Evolutionary conservation across 1,140 invertebrate species (phyloP).

Genomic region (Xylocopa sonorina): DNA sequence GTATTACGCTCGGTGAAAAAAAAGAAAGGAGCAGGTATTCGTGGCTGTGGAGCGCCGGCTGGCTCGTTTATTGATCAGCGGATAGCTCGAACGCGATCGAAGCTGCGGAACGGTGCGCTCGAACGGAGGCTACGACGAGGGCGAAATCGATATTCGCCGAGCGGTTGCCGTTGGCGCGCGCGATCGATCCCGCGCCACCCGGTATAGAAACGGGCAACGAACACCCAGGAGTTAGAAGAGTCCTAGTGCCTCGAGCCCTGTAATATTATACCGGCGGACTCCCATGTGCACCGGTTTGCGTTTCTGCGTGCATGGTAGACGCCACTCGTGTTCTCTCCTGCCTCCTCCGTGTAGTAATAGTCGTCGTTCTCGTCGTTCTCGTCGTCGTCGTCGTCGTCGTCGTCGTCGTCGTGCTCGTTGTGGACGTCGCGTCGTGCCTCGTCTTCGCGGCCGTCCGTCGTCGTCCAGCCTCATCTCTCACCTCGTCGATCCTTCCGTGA

Average conservation of each 20-base stretch:
- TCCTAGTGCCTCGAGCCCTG: slow-evolving; percentile 71
- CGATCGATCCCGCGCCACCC: slow-evolving; percentile 62
- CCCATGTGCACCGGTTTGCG: slow-evolving; percentile 51
- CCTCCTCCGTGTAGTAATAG: neutral
- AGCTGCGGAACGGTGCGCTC: neutral
- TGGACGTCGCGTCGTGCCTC: neutral
- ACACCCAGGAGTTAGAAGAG: slow-evolving; percentile 71
- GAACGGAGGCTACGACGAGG: neutral
- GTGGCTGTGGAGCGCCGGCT: neutral
- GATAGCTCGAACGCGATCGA: slow-evolving; percentile 33
- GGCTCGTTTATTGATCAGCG: slow-evolving; percentile 38
- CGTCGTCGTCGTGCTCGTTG: neutral
- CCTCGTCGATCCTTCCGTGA: slow-evolving; percentile 20
- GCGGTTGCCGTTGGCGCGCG: neutral
- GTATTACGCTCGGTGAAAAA: neutral
- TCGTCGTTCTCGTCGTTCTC: neutral
- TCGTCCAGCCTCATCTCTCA: slow-evolving; percentile 37
- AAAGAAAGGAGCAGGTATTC: neutral
- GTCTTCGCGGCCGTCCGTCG: slow-evolving; percentile 23
- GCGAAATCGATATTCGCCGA: slow-evolving; percentile 36
- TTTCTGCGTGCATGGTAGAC: slow-evolving; percentile 43
- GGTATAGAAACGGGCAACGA: slow-evolving; percentile 69
- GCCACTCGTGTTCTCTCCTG: neutral
- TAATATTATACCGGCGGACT: slow-evolving; percentile 73
- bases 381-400: neutral